phyloP scores from a whole-genome alignment of 2,888 invertebrate genomes.

The Campoletis raptor region DNA sequence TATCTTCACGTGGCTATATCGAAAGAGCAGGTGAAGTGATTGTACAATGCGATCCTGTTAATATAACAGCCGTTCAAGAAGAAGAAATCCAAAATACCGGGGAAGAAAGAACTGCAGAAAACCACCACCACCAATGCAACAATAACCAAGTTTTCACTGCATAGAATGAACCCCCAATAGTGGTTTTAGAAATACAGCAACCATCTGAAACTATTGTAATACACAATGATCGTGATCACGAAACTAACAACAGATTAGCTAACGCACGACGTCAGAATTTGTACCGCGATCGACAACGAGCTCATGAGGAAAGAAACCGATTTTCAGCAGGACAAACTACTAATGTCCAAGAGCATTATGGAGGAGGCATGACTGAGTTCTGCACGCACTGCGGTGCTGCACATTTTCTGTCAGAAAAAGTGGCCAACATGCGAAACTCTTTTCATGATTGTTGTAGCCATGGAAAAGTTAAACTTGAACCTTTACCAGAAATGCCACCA shows the following conservation, averaged over 20 bases:
- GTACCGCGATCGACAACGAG: neutral
- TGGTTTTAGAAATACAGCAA: neutral
- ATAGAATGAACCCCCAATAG: neutral
- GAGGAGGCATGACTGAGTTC: conserved; percentile 34
- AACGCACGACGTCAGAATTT: conserved; percentile 16
- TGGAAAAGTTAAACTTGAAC: conserved; percentile 54
- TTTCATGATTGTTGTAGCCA: conserved; percentile 67
- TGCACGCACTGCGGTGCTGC: conserved; percentile 53
- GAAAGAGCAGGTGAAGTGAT: neutral
- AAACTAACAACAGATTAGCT: conserved; percentile 9
- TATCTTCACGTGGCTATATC: neutral
- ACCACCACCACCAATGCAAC: neutral
- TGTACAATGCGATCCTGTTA: neutral
- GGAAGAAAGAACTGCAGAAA: neutral
- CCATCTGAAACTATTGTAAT: neutral
- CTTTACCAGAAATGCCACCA: conserved; percentile 46
- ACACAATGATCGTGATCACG: neutral
- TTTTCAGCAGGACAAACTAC: neutral
- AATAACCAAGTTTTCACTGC: neutral
- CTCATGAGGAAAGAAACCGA: neutral
- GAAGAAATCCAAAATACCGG: neutral
- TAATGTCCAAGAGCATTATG: conserved; percentile 52
- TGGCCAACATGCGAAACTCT: conserved; percentile 58
- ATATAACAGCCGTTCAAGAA: neutral
- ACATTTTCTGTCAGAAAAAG: conserved; percentile 59